phyloP scores from a whole-genome alignment of 2,888 invertebrate species.

The Pherbina coryleti region DNA sequence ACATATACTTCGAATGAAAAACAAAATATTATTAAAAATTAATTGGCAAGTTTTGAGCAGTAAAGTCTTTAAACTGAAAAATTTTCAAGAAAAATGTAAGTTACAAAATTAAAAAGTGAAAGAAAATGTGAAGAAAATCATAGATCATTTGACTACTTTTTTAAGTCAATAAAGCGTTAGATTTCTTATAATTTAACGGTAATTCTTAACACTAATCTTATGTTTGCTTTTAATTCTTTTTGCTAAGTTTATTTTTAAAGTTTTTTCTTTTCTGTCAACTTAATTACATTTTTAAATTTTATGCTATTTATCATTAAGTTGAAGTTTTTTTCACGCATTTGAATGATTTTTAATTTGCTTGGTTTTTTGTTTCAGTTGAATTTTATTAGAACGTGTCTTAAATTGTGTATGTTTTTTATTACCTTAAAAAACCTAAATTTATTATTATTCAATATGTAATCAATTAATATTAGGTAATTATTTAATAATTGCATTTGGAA shows the following conservation, averaged over 20 bases:
- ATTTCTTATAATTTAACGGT: slow-evolving; percentile 39
- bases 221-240: slow-evolving; percentile 21
- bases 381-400: neutral
- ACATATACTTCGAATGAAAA: neutral
- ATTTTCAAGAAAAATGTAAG: neutral
- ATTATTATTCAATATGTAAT: slow-evolving; percentile 19
- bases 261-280: slow-evolving; percentile 13
- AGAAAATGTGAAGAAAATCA: neutral
- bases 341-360: slow-evolving; percentile 27
- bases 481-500: slow-evolving; percentile 44
- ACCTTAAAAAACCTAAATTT: slow-evolving; percentile 29
- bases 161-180: slow-evolving; percentile 39
- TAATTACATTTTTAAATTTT: slow-evolving; percentile 16
- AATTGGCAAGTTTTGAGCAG: neutral
- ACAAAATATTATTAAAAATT: neutral
- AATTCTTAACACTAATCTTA: slow-evolving; percentile 32
- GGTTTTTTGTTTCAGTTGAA: slow-evolving; percentile 18
- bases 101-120: slow-evolving; percentile 5
- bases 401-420: slow-evolving; percentile 11
- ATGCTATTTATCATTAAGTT: slow-evolving; percentile 26
- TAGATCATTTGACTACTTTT: neutral
- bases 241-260: neutral
- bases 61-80: neutral
- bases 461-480: slow-evolving; percentile 34
- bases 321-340: neutral